A percentile compares a stretch with the other conserved stretches of the same genome.
These are phyloP conservation scores for Drosophila bunnanda DNA, from an alignment of 2,888 invertebrate species.

Conservation along the genomic window DNA sequence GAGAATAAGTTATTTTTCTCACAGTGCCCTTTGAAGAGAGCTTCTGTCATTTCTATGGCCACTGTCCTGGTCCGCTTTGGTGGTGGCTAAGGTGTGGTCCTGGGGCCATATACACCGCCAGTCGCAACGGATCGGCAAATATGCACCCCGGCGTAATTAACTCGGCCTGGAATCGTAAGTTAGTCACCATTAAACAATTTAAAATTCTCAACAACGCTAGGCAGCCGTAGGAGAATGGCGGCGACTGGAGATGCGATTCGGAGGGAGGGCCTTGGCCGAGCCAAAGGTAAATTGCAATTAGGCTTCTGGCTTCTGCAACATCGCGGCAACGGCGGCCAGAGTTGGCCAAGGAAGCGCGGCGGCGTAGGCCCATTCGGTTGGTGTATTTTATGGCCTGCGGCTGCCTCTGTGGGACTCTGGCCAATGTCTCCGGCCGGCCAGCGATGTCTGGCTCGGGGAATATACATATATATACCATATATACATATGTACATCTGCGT, in stretches of 20 bases:
- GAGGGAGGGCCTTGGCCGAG: slow-evolving; percentile 43
- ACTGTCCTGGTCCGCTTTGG: slow-evolving; percentile 16
- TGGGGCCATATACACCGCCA: slow-evolving; percentile 38
- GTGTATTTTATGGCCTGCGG: slow-evolving; percentile 79
- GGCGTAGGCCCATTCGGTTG: slow-evolving; percentile 69
- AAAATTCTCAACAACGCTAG: slow-evolving; percentile 78
- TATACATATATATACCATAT: background rate
- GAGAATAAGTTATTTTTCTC: background rate
- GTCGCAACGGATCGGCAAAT: slow-evolving; percentile 71
- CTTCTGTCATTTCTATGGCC: slow-evolving; percentile 71
- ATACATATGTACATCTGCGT: slow-evolving; percentile 17
- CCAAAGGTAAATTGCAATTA: slow-evolving; percentile 83
- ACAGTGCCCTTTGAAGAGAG: slow-evolving; percentile 28
- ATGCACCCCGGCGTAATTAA: slow-evolving; percentile 81
- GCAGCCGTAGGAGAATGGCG: slow-evolving; percentile 25
- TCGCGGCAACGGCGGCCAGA: slow-evolving; percentile 34
- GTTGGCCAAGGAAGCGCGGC: slow-evolving; percentile 35
- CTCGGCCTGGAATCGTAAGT: slow-evolving; percentile 80
- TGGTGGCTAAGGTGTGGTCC: slow-evolving; percentile 51
- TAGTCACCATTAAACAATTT: slow-evolving; percentile 81
- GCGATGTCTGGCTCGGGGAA: slow-evolving; percentile 25
- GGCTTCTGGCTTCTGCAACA: slow-evolving; percentile 81
- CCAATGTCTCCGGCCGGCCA: slow-evolving; percentile 58
- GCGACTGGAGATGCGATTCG: slow-evolving; percentile 19
- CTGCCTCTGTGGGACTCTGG: slow-evolving; percentile 64